These are phyloP conservation scores for Poeciliopsis infans DNA, from an alignment of 2,797 vertebrate genomes.

Conservation along the genomic window DNA sequence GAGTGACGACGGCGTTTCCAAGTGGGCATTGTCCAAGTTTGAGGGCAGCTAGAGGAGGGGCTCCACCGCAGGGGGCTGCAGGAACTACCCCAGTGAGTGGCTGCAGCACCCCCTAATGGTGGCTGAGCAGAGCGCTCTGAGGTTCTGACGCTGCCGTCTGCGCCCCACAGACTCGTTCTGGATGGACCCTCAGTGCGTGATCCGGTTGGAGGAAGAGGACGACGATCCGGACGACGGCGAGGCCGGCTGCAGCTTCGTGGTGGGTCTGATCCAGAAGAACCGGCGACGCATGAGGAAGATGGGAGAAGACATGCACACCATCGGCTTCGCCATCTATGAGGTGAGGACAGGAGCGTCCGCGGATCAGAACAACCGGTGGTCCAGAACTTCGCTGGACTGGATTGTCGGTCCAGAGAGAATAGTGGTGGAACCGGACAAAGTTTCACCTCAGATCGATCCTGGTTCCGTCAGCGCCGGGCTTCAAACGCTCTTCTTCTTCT, in stretches of 20 bases:
- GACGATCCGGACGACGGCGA: conserved; percentile 77
- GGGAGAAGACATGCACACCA: conserved; percentile 85
- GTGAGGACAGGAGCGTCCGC: conserved; percentile 33
- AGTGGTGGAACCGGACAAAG: too few species aligned
- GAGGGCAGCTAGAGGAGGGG: conserved; percentile 85
- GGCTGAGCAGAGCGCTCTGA: too few species aligned
- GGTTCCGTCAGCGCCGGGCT: background rate
- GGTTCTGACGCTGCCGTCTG: background rate
- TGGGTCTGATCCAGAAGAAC: conserved; percentile 92
- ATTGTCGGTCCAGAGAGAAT: background rate
- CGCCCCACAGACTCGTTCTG: conserved; percentile 84
- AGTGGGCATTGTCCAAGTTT: conserved; percentile 67
- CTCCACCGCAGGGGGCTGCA: conserved; percentile 86
- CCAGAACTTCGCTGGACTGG: too few species aligned
- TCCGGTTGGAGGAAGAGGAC: conserved; percentile 83
- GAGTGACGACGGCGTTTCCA: conserved; percentile 71
- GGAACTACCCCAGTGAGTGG: conserved; percentile 84
- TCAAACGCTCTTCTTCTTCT: conserved; percentile 22
- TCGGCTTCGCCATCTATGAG: conserved; percentile 86
- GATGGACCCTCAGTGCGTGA: conserved; percentile 90
- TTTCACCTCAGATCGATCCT: background rate
- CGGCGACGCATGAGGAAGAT: conserved; percentile 76
- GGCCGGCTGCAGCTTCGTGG: conserved; percentile 80
- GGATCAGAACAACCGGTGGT: conserved; percentile 1
- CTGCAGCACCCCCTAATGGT: background rate